A percentile compares a stretch with the other conserved stretches of the same genome.
These are phyloP conservation scores for Eulimnadia texana DNA, from an alignment of 1,140 invertebrate genomes.

Conservation along the genomic window DNA sequence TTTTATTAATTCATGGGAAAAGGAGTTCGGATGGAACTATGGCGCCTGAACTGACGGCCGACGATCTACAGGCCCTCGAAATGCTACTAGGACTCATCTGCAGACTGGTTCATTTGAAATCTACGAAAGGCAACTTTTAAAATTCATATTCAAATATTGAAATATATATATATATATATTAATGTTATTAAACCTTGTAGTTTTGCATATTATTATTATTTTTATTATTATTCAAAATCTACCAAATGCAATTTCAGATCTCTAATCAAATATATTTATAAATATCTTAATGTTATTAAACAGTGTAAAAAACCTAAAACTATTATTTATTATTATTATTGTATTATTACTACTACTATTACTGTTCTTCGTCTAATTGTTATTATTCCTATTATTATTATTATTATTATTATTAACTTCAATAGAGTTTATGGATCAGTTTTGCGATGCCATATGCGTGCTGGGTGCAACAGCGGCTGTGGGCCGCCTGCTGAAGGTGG, in stretches of 20 bases:
- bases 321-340: too few relatives aligned
- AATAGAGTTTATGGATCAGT: slow-evolving; percentile 53
- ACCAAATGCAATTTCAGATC: too few relatives aligned
- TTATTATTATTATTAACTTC: slow-evolving; percentile 31
- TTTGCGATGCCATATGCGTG: slow-evolving; percentile 57
- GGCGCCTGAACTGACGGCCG: slow-evolving; percentile 34
- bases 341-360: too few relatives aligned
- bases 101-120: slow-evolving; percentile 43
- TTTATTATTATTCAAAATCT: too few relatives aligned
- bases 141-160: neutral
- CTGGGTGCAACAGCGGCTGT: slow-evolving; percentile 38
- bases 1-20: neutral
- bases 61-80: slow-evolving; percentile 47
- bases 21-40: slow-evolving; percentile 9
- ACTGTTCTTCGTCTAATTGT: too few relatives aligned
- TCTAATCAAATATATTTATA: too few relatives aligned
- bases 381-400: too few relatives aligned
- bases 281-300: too few relatives aligned
- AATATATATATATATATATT: too few relatives aligned
- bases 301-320: too few relatives aligned
- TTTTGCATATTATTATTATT: too few relatives aligned
- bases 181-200: too few relatives aligned
- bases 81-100: slow-evolving; percentile 50
- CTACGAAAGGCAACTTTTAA: slow-evolving; percentile 1
- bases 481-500: slow-evolving; percentile 33